Conservation (phyloP, 2,888 invertebrate species). For the Geophilus truncorum region DNA sequence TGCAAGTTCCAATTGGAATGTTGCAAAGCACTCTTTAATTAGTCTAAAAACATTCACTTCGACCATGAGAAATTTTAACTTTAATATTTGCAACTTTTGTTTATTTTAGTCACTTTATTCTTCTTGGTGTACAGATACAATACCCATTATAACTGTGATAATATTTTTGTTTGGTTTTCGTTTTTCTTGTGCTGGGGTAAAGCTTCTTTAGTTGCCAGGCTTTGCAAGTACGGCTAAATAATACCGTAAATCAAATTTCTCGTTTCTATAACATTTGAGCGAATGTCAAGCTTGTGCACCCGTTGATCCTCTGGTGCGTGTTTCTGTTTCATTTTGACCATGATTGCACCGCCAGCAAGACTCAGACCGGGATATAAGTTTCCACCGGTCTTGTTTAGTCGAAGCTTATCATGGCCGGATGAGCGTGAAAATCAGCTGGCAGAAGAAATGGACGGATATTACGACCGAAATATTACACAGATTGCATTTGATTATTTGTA, state of each 20-base stretch:
- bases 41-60: too few species aligned
- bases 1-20: too few species aligned
- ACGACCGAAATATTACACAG: not conserved
- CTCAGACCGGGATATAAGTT: not conserved
- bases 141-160: not conserved
- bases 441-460: constrained; percentile 1
- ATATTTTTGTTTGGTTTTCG: not conserved
- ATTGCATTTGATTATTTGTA: not conserved
- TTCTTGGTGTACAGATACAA: too few species aligned
- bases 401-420: constrained; percentile 11
- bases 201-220: not conserved
- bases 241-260: constrained; percentile 12
- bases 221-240: not conserved
- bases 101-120: too few species aligned
- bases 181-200: not conserved
- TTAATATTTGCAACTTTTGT: too few species aligned
- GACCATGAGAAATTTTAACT: too few species aligned
- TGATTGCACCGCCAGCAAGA: constrained; percentile 20
- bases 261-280: not conserved
- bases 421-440: not conserved
- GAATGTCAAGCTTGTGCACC: not conserved
- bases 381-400: not conserved
- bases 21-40: too few species aligned
- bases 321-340: constrained; percentile 15
- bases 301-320: constrained; percentile 4